A percentile compares a stretch with the other conserved stretches of the same genome.
phyloP scores from a whole-genome alignment of 2,113 vertebrate genomes.

The Otolemur garnettii region DNA sequence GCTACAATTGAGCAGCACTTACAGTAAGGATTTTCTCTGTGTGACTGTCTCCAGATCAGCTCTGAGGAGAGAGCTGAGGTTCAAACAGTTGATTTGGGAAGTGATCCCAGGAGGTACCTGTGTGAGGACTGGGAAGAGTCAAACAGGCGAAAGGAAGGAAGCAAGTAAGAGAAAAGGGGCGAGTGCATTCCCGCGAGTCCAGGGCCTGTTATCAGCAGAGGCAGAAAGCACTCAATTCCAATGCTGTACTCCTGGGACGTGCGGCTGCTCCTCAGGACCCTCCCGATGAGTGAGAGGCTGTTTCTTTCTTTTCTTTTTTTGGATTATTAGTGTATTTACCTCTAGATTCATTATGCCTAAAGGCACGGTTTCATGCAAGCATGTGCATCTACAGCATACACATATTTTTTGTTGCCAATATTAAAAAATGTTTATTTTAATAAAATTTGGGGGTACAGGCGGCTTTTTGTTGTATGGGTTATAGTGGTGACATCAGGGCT shows the following conservation, averaged over 20 bases:
- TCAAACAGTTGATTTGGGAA: neutral
- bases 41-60: neutral
- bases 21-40: neutral
- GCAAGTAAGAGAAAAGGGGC: neutral
- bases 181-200: neutral
- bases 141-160: neutral
- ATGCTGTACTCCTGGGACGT: neutral
- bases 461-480: too few species aligned
- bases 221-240: neutral
- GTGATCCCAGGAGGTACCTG: neutral
- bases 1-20: neutral
- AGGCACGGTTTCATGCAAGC: neutral
- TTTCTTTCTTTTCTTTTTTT: neutral
- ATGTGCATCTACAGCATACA: neutral
- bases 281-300: neutral
- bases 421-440: too few species aligned
- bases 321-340: slow-evolving; percentile 29
- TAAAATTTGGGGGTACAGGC: too few species aligned
- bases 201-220: neutral
- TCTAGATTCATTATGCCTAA: neutral
- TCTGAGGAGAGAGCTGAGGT: neutral
- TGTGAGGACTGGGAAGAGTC: neutral
- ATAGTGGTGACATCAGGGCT: too few species aligned
- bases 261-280: neutral
- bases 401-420: neutral